Base-by-base conservation (phyloP, 2,797 vertebrate genomes). In the Poeciliopsis gracilis region DNA sequence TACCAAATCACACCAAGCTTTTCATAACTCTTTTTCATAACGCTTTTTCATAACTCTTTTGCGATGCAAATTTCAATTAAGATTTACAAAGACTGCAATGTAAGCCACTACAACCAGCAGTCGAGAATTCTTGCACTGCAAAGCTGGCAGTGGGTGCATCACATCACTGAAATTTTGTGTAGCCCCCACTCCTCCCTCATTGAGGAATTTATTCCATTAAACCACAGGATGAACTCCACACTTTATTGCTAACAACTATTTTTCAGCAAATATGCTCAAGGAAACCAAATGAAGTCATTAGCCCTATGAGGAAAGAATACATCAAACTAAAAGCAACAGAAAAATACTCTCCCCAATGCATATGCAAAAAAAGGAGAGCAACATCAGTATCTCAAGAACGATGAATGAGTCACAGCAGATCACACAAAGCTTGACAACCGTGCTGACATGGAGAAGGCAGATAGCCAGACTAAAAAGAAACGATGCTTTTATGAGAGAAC, bases 351-450 rank as follows among this genome's bases (percentile, higher is more conserved):
- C 77, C 79, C 67, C 18, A 74, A 82, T 76, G 49, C 45, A 86
- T 90, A 75, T 81, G 78, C 70, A 80, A 79, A 89, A 79, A 86
- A 76, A 86, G 77, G 84, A 70, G 84, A 78, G 80, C 81, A 86
- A 87, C 86, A 92, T 88, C 83, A 82, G 82, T 75, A 87, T 89
- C 88, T 88, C 82, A 84, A 87, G 85, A 86, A 91, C 72, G 81
- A 90, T 90, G 89, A 93, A 92, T 92, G 90, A 92, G 93, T 93
- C 93, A 91, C 79, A 82, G 84, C 77, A 88, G 90, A 93, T 91
- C 90, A 90, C 90, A 91, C 91, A 81, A 87, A 89, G 88, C 88
- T 87, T 79, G 88, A 93, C 90, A 88, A 93, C 86, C 90, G 75
- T 55, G 83, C 87, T 90, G 93, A 93, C 92, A 93, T 63, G 78